Evolutionary conservation across 2,797 vertebrate genomes (phyloP).

Genomic region (Gorsachius magnificus): DNA sequence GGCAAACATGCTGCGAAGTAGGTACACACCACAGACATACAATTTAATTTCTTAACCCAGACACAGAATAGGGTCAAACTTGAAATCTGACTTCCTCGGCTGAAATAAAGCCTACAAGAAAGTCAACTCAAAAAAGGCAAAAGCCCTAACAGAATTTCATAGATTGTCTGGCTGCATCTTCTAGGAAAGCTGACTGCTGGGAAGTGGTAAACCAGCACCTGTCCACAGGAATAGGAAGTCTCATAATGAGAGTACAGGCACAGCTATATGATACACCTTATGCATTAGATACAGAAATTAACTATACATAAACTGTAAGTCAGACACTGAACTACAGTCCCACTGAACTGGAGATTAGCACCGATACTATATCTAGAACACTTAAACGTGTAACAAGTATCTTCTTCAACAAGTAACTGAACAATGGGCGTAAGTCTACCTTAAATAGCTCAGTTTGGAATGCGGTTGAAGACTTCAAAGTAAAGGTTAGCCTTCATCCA

Average conservation of each 20-base stretch:
- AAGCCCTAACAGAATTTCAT: background rate
- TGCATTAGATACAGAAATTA: background rate
- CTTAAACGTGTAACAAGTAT: background rate
- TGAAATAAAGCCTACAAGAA: background rate
- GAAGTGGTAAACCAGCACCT: background rate
- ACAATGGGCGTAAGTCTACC: background rate
- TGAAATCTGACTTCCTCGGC: background rate
- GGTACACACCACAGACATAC: background rate
- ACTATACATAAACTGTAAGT: background rate
- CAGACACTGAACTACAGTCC: background rate
- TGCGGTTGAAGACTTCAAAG: background rate
- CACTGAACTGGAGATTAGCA: background rate
- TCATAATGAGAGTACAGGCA: background rate
- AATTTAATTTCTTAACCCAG: background rate
- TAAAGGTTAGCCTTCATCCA: background rate
- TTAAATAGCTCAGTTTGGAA: background rate
- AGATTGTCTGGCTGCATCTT: background rate
- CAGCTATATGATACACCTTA: background rate
- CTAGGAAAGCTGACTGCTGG: background rate
- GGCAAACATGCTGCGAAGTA: background rate
- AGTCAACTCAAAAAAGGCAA: background rate
- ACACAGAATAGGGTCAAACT: background rate
- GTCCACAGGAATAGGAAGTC: background rate
- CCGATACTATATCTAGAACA: background rate
- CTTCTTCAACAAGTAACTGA: background rate